A percentile compares a stretch with the other conserved stretches of the same genome.
phyloP scores from a whole-genome alignment of 2,888 invertebrate species.

The Caenorhabditis macrosperma region DNA sequence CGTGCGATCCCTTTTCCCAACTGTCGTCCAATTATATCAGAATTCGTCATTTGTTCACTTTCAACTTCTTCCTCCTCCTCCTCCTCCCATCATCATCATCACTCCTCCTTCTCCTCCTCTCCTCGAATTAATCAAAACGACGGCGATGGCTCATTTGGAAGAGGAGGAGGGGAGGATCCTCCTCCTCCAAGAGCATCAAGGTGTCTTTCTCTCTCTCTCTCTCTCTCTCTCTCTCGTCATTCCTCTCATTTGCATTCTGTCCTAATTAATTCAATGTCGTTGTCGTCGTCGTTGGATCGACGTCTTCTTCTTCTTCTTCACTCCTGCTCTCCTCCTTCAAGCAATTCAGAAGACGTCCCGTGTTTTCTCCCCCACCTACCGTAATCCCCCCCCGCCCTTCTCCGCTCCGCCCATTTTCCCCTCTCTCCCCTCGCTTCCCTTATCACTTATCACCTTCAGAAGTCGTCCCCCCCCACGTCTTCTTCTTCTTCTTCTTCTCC shows the following conservation, averaged over 20 bases:
- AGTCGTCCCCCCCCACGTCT: background rate
- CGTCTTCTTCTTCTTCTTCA: slow-evolving; percentile 5
- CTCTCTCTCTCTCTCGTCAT: slow-evolving; percentile 15
- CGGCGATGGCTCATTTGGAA: background rate
- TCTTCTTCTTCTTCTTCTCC: background rate
- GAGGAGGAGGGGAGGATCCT: no score
- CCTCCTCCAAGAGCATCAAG: slow-evolving; percentile 7
- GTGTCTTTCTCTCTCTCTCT: slow-evolving; percentile 2
- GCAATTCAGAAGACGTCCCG: slow-evolving; percentile 9
- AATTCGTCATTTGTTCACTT: no score
- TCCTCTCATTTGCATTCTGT: slow-evolving; percentile 52
- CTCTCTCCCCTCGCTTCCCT: background rate
- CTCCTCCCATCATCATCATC: background rate
- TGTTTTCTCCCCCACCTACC: slow-evolving; percentile 25
- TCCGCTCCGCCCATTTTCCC: slow-evolving; percentile 9
- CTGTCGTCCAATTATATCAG: background rate
- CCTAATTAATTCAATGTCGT: slow-evolving; percentile 47
- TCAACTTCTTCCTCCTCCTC: no score
- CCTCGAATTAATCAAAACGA: slow-evolving; percentile 14
- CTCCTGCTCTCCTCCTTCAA: background rate
- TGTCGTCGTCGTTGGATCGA: slow-evolving; percentile 10
- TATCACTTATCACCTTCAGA: slow-evolving; percentile 3
- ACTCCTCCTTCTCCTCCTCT: background rate
- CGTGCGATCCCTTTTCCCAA: background rate
- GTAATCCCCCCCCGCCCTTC: slow-evolving; percentile 33